These are phyloP conservation scores for roundworm (Caenorhabditis elegans) DNA, from an alignment of 1,140 invertebrate species.

Conservation along the genomic window DNA sequence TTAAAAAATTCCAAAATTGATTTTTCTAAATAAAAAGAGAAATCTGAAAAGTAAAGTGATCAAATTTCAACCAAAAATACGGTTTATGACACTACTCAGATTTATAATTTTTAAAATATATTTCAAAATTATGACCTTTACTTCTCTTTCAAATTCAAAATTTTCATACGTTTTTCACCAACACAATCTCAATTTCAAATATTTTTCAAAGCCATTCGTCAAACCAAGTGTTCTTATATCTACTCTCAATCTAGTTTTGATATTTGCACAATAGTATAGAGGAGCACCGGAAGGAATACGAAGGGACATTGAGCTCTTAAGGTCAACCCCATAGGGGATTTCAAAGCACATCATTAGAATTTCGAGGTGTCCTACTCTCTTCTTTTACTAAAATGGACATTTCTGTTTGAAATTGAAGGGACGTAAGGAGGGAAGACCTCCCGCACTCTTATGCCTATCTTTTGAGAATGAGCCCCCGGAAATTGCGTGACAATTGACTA, in stretches of 20 bases:
- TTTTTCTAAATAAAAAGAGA: too few species aligned
- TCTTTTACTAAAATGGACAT: not conserved
- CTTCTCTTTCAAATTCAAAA: too few species aligned
- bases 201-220: too few species aligned
- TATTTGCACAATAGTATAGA: not conserved
- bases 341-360: conserved; percentile 24
- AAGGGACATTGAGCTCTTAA: not conserved
- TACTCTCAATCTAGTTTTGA: not conserved
- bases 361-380: not conserved
- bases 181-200: too few species aligned
- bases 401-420: not conserved
- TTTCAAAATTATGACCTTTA: too few species aligned
- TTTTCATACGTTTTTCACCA: too few species aligned
- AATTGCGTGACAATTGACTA: conserved; percentile 33
- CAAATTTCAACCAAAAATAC: too few species aligned
- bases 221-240: not conserved
- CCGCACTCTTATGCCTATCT: not conserved
- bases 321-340: conserved; percentile 11
- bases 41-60: too few species aligned
- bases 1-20: too few species aligned
- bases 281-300: not conserved
- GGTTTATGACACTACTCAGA: too few species aligned
- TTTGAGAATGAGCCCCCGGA: conserved; percentile 3
- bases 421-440: not conserved
- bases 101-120: too few species aligned